A percentile compares a stretch with the other conserved stretches of the same genome.
phyloP scores from a whole-genome alignment of 2,797 vertebrate genomes.

The Ibycter americanus region DNA sequence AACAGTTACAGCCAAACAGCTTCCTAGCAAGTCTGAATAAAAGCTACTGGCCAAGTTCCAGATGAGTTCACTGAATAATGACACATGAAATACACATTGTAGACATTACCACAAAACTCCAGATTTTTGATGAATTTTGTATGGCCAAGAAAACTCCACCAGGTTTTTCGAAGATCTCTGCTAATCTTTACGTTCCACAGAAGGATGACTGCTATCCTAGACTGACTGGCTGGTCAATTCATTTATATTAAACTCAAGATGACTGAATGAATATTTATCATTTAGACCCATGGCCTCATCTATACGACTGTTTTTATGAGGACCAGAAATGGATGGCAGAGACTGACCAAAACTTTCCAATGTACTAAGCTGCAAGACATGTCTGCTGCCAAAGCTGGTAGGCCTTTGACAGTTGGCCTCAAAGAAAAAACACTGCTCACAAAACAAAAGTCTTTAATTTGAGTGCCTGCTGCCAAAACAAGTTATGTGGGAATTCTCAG shows the following conservation, averaged over 20 bases:
- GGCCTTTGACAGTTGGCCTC: not conserved
- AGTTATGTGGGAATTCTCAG: not conserved
- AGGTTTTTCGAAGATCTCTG: not conserved
- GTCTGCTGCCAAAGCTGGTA: not conserved
- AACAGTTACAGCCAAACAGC: not conserved
- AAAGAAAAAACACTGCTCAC: not conserved
- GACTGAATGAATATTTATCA: not conserved
- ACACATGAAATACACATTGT: fast-evolving
- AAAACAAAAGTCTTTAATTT: not conserved
- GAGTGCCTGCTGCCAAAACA: not conserved
- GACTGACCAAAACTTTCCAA: not conserved
- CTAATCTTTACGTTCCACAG: not conserved
- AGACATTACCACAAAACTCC: not conserved
- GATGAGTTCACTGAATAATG: not conserved
- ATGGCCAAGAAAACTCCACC: not conserved
- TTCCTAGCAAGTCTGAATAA: not conserved
- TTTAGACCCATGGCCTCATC: not conserved
- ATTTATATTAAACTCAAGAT: not conserved
- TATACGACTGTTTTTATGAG: not conserved
- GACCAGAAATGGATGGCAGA: not conserved
- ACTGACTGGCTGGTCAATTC: not conserved
- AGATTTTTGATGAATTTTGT: not conserved
- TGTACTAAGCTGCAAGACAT: not conserved
- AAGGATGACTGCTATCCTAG: not conserved
- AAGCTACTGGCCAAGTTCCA: not conserved